These are phyloP conservation scores for Hydriomena furcata DNA, from an alignment of 2,888 invertebrate genomes.

Conservation along the genomic window DNA sequence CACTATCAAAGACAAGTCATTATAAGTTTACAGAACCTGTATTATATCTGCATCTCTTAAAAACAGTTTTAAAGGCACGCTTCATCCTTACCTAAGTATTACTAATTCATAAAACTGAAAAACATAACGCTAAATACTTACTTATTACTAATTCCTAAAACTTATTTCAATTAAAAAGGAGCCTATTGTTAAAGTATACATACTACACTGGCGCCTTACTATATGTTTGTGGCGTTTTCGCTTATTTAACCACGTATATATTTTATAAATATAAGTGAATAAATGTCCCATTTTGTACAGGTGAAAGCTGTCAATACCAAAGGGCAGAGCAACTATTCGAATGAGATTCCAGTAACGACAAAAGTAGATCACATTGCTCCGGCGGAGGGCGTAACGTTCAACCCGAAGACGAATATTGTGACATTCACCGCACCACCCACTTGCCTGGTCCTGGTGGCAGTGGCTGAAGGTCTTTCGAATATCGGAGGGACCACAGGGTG, in stretches of 20 bases:
- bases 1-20: conserved; percentile 12
- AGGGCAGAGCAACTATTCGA: conserved; percentile 93
- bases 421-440: conserved; percentile 92
- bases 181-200: background rate
- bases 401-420: conserved; percentile 89
- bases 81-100: too few species aligned
- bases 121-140: too few species aligned
- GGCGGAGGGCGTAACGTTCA: conserved; percentile 92
- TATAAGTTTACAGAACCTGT: conserved; percentile 1
- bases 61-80: too few species aligned
- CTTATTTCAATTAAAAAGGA: background rate
- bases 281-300: conserved; percentile 62
- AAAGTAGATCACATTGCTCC: conserved; percentile 92
- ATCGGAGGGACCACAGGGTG: conserved; percentile 56
- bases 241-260: conserved; percentile 8
- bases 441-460: conserved; percentile 89
- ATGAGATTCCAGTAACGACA: conserved; percentile 91
- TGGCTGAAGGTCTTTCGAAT: conserved; percentile 87
- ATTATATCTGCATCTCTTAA: too few species aligned
- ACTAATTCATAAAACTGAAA: too few species aligned
- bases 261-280: conserved; percentile 24
- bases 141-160: background rate
- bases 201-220: conserved; percentile 31
- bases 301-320: conserved; percentile 94
- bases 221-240: conserved; percentile 48